A percentile compares a stretch with the other conserved stretches of the same genome.
Evolutionary conservation across 2,888 invertebrate species (phyloP).

Genomic region (Sphinx pinastri): DNA sequence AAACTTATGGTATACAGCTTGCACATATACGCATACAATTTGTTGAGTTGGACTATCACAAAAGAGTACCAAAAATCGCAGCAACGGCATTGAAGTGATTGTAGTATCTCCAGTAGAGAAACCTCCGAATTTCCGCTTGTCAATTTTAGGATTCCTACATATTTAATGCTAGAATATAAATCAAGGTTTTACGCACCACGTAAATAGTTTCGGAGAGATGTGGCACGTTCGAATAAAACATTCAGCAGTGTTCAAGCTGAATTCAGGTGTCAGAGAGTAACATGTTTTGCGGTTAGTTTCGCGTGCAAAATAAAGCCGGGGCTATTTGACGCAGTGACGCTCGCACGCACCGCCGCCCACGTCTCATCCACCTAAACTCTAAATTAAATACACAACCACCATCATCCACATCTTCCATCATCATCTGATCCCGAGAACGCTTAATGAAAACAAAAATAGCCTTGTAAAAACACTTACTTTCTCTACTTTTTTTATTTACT

Average conservation of each 20-base stretch:
- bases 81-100: no score
- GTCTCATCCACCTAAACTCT: conserved; percentile 2
- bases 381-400: not conserved
- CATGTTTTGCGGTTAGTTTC: conserved; percentile 33
- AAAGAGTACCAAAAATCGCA: no score
- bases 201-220: not conserved
- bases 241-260: conserved; percentile 28
- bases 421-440: not conserved
- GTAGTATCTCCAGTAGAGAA: not conserved
- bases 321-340: conserved; percentile 28
- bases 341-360: conserved; percentile 1
- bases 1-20: no score
- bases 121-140: not conserved
- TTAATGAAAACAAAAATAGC: not conserved
- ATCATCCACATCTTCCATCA: not conserved
- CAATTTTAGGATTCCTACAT: not conserved
- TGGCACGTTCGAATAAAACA: conserved; percentile 14
- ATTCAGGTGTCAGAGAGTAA: conserved; percentile 27
- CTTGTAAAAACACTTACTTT: not conserved
- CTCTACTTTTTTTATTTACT: no score
- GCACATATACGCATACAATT: no score
- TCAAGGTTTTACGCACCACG: conserved; percentile 3
- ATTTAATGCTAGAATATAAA: not conserved
- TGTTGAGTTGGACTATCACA: no score
- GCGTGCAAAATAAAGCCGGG: conserved; percentile 35